Conservation (phyloP, 2,888 invertebrate genomes). For the Lumbricus terrestris region DNA sequence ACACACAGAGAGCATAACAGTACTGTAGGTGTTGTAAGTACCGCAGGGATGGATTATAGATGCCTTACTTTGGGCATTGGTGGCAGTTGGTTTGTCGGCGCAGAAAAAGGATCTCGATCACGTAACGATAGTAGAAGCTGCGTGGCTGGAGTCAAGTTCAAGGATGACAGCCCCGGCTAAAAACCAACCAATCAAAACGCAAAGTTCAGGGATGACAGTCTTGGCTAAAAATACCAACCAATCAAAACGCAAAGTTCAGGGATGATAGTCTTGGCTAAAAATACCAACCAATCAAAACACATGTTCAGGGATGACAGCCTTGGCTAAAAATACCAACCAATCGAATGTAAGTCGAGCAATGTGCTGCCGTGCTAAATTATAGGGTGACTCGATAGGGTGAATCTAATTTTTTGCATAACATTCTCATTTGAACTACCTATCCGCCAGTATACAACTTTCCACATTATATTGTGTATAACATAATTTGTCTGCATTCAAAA, state of each 20-base stretch:
- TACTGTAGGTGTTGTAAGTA: neutral
- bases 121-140: slow-evolving; percentile 19
- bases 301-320: neutral
- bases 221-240: slow-evolving; percentile 4
- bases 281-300: neutral
- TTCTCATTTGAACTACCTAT: no score
- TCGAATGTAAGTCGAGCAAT: no score
- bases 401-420: no score
- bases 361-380: no score
- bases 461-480: no score
- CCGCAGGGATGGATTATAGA: no score
- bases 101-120: neutral
- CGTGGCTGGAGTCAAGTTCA: slow-evolving; percentile 13
- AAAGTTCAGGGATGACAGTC: neutral
- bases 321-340: no score
- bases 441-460: no score
- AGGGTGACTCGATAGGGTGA: no score
- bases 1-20: neutral
- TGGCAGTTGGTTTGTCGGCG: neutral
- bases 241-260: slow-evolving; percentile 1
- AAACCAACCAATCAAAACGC: slow-evolving; percentile 4
- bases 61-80: neutral
- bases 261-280: neutral
- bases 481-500: no score
- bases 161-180: neutral